phyloP scores from a whole-genome alignment of 2,888 invertebrate genomes.

The Thecocarcelia acutangulata region DNA sequence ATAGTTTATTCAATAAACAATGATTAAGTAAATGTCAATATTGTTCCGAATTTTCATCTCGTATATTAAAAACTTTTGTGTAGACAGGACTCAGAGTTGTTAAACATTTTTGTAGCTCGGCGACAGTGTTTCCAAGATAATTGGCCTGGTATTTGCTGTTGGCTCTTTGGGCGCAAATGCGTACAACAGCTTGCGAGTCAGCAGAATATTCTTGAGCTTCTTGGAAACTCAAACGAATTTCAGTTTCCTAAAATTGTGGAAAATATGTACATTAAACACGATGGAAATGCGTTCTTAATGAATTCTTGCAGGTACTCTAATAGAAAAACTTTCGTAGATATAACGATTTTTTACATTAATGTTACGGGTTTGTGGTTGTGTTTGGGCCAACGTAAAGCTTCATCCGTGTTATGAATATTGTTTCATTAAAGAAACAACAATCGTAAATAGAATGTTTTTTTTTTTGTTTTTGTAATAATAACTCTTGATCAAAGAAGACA shows the following conservation, averaged over 20 bases:
- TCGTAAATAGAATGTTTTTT: too few species aligned
- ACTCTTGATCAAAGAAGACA: too few species aligned
- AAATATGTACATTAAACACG: not conserved
- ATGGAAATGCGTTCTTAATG: too few species aligned
- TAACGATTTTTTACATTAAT: too few species aligned
- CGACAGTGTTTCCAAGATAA: conserved; percentile 68
- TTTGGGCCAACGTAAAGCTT: too few species aligned
- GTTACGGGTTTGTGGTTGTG: too few species aligned
- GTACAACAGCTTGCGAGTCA: conserved; percentile 33
- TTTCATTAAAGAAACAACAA: too few species aligned
- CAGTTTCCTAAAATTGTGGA: conserved; percentile 62
- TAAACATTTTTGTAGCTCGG: conserved; percentile 72
- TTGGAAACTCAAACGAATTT: conserved; percentile 70
- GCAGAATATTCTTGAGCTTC: conserved; percentile 62
- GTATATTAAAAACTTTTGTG: conserved; percentile 9
- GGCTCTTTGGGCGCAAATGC: conserved; percentile 69
- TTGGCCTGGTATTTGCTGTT: conserved; percentile 65
- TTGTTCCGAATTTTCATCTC: conserved; percentile 50
- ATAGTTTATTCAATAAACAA: conserved; percentile 58
- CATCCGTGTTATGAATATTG: too few species aligned
- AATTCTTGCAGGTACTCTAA: too few species aligned
- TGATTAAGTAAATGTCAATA: conserved; percentile 46
- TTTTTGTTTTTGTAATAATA: too few species aligned
- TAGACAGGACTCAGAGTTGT: conserved; percentile 25
- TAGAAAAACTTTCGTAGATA: too few species aligned